These are phyloP conservation scores for Myotis davidii DNA, from an alignment of 2,113 vertebrate genomes.

Conservation along the genomic window DNA sequence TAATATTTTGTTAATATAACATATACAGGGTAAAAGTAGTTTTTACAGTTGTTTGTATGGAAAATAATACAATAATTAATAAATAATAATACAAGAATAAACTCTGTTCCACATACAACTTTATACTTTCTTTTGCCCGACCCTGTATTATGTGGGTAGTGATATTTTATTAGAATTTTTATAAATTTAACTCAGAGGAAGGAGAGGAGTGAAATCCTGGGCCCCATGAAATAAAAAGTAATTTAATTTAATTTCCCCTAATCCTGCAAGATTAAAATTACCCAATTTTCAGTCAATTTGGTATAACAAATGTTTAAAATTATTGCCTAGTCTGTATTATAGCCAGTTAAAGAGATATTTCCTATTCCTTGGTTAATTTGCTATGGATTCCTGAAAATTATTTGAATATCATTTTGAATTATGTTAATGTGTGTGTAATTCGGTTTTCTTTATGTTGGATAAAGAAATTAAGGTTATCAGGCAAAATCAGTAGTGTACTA, in stretches of 20 bases:
- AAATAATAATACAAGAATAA: background rate
- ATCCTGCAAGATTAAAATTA: background rate
- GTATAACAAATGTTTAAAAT: background rate
- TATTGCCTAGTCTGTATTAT: slow-evolving; percentile 31
- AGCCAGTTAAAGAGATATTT: slow-evolving; percentile 28
- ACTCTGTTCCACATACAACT: too few relatives aligned
- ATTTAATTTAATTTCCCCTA: background rate
- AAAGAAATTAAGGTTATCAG: slow-evolving; percentile 5
- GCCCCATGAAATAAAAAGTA: background rate
- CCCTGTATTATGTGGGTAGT: background rate
- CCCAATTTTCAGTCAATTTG: slow-evolving; percentile 15
- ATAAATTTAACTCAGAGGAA: background rate
- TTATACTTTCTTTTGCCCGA: background rate
- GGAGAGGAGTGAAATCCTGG: slow-evolving; percentile 4
- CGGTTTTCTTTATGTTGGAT: slow-evolving; percentile 5
- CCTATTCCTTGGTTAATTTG: slow-evolving; percentile 32
- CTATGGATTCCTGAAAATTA: slow-evolving; percentile 17
- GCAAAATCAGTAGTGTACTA: background rate
- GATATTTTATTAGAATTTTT: slow-evolving; percentile 17
- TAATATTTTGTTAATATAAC: slow-evolving; percentile 18
- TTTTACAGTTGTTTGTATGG: background rate
- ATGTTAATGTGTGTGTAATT: slow-evolving; percentile 22
- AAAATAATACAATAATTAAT: background rate
- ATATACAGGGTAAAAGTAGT: background rate
- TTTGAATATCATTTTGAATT: slow-evolving; percentile 48